Conservation (phyloP, 2,888 invertebrate species). For the Pterobdella sp. region DNA sequence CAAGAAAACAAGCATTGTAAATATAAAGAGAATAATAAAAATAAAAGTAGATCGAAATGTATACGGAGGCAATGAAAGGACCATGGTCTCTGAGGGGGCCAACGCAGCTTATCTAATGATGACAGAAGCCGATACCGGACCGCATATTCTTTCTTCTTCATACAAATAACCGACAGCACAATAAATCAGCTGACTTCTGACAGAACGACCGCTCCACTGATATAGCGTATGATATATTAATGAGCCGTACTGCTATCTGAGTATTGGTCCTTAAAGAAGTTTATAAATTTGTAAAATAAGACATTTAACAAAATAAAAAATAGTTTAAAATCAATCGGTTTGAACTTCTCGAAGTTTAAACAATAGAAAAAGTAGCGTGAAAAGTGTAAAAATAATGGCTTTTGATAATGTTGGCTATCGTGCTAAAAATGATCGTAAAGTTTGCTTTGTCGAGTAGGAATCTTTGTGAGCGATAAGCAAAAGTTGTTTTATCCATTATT, state of each 20-base stretch:
- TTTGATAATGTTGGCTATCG: background rate
- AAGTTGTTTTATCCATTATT: conserved; percentile 11
- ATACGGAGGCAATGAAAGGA: conserved; percentile 13
- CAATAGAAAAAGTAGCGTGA: too few relatives aligned
- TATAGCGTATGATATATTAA: conserved; percentile 7
- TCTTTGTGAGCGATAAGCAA: conserved; percentile 9
- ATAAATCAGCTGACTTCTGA: conserved; percentile 33
- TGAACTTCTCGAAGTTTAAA: too few relatives aligned
- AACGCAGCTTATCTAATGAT: conserved; percentile 29
- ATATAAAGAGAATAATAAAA: conserved; percentile 12
- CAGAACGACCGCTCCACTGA: conserved; percentile 28
- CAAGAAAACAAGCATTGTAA: background rate
- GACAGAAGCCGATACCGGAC: conserved; percentile 28
- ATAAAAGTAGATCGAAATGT: background rate
- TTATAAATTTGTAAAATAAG: too few relatives aligned
- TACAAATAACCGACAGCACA: conserved; percentile 31
- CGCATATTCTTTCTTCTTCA: conserved; percentile 30
- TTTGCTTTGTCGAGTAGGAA: conserved; percentile 14
- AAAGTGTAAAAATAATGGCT: too few relatives aligned
- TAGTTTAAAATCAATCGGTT: too few relatives aligned
- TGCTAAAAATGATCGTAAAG: conserved; percentile 8
- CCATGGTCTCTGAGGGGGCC: conserved; percentile 18
- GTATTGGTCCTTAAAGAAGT: background rate
- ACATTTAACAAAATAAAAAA: too few relatives aligned
- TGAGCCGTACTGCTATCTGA: background rate